A percentile compares a stretch with the other conserved stretches of the same genome.
Evolutionary conservation across 2,797 vertebrate genomes (phyloP).

Genomic region (Cossypha caffra): DNA sequence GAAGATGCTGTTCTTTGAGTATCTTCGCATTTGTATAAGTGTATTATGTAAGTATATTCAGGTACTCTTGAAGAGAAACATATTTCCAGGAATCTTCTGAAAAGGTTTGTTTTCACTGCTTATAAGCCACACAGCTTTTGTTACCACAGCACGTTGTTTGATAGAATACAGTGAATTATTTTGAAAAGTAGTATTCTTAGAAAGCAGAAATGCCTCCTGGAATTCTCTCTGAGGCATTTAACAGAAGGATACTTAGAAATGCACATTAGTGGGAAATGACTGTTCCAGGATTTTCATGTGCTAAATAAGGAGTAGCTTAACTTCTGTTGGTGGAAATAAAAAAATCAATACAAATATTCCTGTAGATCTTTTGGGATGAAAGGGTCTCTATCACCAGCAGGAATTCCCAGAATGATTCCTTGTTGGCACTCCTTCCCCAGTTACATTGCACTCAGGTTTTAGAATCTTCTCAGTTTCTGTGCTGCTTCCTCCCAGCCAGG

Average conservation of each 20-base stretch:
- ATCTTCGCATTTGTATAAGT: neutral
- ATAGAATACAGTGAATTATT: conserved; percentile 24
- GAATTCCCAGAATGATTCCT: neutral
- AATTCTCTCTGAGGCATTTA: conserved; percentile 39
- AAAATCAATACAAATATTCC: neutral
- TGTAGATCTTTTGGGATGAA: neutral
- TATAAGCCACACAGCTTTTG: neutral
- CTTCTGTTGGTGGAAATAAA: neutral
- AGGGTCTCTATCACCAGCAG: neutral
- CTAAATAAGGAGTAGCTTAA: neutral
- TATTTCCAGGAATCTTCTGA: conserved; percentile 50
- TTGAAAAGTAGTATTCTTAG: conserved; percentile 63
- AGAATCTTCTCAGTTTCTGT: neutral
- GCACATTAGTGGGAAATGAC: neutral
- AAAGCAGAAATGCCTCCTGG: conserved; percentile 67
- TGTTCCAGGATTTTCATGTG: neutral
- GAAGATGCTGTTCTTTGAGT: neutral
- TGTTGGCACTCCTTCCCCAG: neutral
- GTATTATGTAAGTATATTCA: neutral
- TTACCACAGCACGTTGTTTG: neutral
- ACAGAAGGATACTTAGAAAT: conserved; percentile 11
- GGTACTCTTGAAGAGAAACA: neutral
- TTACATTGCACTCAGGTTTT: neutral
- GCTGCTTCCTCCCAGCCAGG: neutral
- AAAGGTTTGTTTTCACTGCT: neutral